Base-by-base conservation (phyloP, 2,888 invertebrate species). In the Boloria selene region DNA sequence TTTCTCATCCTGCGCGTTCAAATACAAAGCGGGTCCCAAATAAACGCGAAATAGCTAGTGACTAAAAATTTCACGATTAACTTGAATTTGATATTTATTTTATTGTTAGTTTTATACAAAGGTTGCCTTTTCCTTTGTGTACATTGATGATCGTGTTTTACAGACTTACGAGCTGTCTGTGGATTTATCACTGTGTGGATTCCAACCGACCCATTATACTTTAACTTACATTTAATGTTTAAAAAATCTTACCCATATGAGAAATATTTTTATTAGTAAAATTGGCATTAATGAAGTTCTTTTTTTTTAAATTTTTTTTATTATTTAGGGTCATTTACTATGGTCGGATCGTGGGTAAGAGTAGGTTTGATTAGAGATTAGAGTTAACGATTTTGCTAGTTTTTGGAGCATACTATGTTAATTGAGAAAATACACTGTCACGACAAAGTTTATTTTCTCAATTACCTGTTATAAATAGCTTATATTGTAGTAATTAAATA, bases 311-410 rank as follows among this genome's bases (percentile, higher is more conserved):
- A 74, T 74, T 76, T 69, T 51, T 61, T 73, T 76, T 72, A 74
- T 73, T 75, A 74, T 73, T 75, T 75, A 76, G 75, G 76, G 75
- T 75, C 67, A 69, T 63, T 61, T 68, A 60, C 71, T 62, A 68
- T 68, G 69, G 65, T 67, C 61, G 75, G 73, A 72, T 58, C 44
- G 17, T 72, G 60, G 79, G 79, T 80, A 75, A 78, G 78, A 71
- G 7, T 69, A 64, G 61, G 69, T 67, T 70, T 68, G 64, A 51
- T 56, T 61, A 56, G 22, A 56, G 56, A 49, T 58, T 49, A 58
- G 45, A 60, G 18, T 60, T 45, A 55, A 55, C 18, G 26, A 68
- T 61, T 60, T 65, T 63, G 65, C 63, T 70, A 67, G 49, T 52
- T 49, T 61, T 61, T 64, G 52, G 45, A 31, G 7, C 13, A 52